Evolutionary conservation across 1,140 invertebrate species (phyloP), one percentile per base, ranked within the genome.

Genomic region (Drosophila lacteicornis): DNA sequence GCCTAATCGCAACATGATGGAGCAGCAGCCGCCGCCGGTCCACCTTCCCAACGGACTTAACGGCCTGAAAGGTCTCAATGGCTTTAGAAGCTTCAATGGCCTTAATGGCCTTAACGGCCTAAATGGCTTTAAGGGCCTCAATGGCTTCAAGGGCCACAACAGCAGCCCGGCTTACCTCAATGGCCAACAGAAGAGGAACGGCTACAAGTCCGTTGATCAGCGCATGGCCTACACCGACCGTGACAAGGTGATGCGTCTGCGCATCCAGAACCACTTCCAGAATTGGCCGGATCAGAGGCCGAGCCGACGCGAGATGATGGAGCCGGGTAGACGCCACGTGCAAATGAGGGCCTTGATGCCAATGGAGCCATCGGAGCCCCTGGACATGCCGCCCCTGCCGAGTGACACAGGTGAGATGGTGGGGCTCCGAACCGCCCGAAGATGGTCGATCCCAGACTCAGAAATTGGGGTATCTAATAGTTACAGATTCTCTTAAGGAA

Each of bases 401-500:
- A 51, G 11, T 36, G 15, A 51, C 38, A 40, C 62, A 68, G 67
- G 67, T 70, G 33, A 70, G 67, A 15, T 33, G 61, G 17, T 33
- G 61, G 17, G 22, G 47, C 33, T n/a, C 53, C 36, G 19, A 42
- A 56, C 19, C 13, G 15, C 8, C 13, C 40, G 15, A 42, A n/a
- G 40, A n/a, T 42, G 40, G 40, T 42, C 40, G 40, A 42, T 42
- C 15, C 15, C 15, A 42, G 40, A 42, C 40, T 42, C 13, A n/a
- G 15, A 42, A 7, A n/a, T n/a, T 42, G 6, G 40, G 15, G 15
- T n/a, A 42, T 7, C 40, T 7, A 15, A 33, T 36, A 36, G 33
- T 36, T 3, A 11, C 33, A 36, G 33, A 36, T 36, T 36, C 33
- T 36, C 33, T 11, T 36, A 36, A 36, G 33, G 33, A 36, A 36